Base-by-base conservation (phyloP, 35 echinoderm and acorn worm genomes). In the Ophiothrix spiculata region DNA sequence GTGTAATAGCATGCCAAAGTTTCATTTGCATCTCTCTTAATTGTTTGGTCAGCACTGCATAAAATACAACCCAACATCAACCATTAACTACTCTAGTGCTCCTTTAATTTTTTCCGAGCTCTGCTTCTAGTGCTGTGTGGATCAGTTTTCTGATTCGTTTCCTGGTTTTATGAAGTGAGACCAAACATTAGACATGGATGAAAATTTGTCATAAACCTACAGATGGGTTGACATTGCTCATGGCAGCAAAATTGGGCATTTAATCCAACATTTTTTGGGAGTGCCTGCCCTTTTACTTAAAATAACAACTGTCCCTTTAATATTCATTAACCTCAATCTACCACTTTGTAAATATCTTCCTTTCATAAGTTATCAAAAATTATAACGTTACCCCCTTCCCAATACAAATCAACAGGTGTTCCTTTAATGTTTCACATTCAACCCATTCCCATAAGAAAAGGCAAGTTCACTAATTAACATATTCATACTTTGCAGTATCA, bases 181-280 rank as follows among this genome's bases (percentile, higher is more conserved):
- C 60, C 60, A 69, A 69, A 69, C 60, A 69, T 69, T 28, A 25
- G 60, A 69, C 29, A 69, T 69, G 60, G 60, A 69, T 69, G 60
- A 69, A 69, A 69, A 69, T 69, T 69, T 69, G 60, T 69, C 60
- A 69, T 69, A 69, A 69, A 69, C 60, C 60, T 69, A 69, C 60
- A 69, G 3, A 25, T 69, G 60, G 60, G 60, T 69, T 25, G 60
- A 69, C 60, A 69, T 69, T 69, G 60, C 60, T 69, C 60, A 69
- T 69, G 60, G 60, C 60, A 69, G 3, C 3, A 15, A 69, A 69
- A 69, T 69, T 15, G 17, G 60, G n/a, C n/a, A n/a, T n/a, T n/a
- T n/a, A n/a, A 1, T 69, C 60, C 60, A 69, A 69, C 60, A 69
- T 69, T 28, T 15, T 49, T 15, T 69, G 16, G 17, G 2, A 69